These are phyloP conservation scores for Temnothorax unifasciatus DNA, from an alignment of 2,888 invertebrate species.

Conservation along the genomic window DNA sequence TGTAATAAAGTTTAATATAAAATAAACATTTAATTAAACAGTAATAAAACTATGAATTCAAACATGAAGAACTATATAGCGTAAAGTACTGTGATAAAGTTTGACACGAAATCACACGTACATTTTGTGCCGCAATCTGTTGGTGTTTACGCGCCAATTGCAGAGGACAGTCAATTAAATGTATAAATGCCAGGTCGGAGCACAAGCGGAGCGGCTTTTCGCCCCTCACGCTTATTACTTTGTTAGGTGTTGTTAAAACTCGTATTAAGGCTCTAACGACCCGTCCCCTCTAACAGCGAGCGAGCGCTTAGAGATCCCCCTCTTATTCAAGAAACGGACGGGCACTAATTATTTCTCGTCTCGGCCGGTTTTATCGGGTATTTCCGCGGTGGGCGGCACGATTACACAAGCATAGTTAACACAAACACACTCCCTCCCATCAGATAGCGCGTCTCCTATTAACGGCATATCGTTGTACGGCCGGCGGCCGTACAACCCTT, in stretches of 20 bases:
- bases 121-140: constrained; percentile 13
- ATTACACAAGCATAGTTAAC: constrained; percentile 67
- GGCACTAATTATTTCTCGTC: constrained; percentile 78
- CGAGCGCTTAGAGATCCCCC: not conserved
- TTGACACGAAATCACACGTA: not conserved
- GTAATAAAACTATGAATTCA: not conserved
- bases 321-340: constrained; percentile 41
- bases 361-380: constrained; percentile 67
- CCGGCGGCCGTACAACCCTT: constrained; percentile 63
- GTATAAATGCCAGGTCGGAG: not conserved
- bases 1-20: not conserved
- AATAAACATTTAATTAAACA: not conserved
- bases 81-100: not conserved
- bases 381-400: constrained; percentile 63
- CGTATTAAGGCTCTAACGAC: constrained; percentile 22
- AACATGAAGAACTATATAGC: not conserved
- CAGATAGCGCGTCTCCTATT: constrained; percentile 75
- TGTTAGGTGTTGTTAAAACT: constrained; percentile 49
- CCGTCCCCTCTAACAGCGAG: not conserved
- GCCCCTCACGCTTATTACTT: constrained; percentile 44
- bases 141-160: constrained; percentile 20
- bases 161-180: constrained; percentile 23
- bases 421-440: constrained; percentile 64
- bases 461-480: constrained; percentile 73
- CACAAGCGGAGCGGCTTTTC: constrained; percentile 20